These are phyloP conservation scores for Lethrus apterus DNA, from an alignment of 1,140 invertebrate species.

Conservation along the genomic window DNA sequence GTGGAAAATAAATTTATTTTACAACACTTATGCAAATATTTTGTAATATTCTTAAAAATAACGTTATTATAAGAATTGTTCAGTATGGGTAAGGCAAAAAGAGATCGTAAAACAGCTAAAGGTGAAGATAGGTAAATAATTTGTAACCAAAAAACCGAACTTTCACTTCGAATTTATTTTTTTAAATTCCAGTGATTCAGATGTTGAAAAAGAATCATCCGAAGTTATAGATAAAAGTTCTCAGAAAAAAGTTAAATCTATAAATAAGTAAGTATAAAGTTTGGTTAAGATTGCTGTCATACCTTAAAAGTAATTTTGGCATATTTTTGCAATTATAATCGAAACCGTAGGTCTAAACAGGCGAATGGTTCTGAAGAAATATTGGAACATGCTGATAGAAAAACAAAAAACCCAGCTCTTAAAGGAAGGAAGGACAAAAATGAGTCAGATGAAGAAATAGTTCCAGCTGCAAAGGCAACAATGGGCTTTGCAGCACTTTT, in stretches of 20 bases:
- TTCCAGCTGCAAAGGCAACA: conserved; percentile 29
- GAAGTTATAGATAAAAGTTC: conserved; percentile 29
- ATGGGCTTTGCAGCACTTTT: conserved; percentile 39
- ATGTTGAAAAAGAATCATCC: conserved; percentile 30
- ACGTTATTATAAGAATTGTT: conserved; percentile 22
- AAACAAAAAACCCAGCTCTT: conserved; percentile 20
- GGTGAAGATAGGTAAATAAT: conserved; percentile 55
- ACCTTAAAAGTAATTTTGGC: background rate
- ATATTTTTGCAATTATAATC: background rate
- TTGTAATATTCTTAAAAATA: background rate
- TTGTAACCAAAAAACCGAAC: conserved; percentile 29
- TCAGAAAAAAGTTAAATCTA: conserved; percentile 30
- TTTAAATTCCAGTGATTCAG: conserved; percentile 32
- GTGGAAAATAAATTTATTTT: conserved; percentile 6
- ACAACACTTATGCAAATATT: conserved; percentile 11
- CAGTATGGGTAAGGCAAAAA: conserved; percentile 64
- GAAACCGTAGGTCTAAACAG: conserved; percentile 8
- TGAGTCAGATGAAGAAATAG: conserved; percentile 39
- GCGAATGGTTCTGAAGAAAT: conserved; percentile 22
- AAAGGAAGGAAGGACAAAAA: conserved; percentile 41
- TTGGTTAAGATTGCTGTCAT: conserved; percentile 5
- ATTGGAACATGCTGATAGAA: conserved; percentile 34
- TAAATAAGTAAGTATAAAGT: conserved; percentile 18
- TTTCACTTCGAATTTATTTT: conserved; percentile 26
- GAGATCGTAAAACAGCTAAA: conserved; percentile 55